Conservation (phyloP, 2,888 invertebrate species). For the Galerucella nymphaeae region DNA sequence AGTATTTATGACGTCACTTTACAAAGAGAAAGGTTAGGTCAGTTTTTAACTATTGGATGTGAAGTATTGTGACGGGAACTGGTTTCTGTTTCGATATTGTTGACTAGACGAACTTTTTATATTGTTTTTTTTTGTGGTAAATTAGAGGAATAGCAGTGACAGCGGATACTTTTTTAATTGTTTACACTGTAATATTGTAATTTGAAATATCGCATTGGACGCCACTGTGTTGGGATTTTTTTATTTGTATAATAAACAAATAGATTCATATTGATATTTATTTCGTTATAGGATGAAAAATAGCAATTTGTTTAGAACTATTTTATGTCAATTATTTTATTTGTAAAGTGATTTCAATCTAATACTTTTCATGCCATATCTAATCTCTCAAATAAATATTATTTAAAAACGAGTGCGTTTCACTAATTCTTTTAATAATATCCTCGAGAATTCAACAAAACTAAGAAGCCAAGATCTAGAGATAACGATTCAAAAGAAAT, state of each 20-base stretch:
- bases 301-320: too few species aligned
- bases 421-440: background rate
- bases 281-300: too few species aligned
- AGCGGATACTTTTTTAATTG: background rate
- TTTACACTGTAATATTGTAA: too few species aligned
- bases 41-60: conserved; percentile 9
- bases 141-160: background rate
- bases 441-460: background rate
- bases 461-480: background rate
- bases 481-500: conserved; percentile 7
- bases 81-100: conserved; percentile 1
- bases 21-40: conserved; percentile 25
- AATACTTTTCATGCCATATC: too few species aligned
- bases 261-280: too few species aligned
- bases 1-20: conserved; percentile 21
- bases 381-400: too few species aligned
- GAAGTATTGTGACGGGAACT: conserved; percentile 1
- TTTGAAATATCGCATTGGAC: too few species aligned
- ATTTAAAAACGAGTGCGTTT: background rate
- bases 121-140: background rate
- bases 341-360: too few species aligned
- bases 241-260: too few species aligned
- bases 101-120: background rate
- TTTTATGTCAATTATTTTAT: too few species aligned
- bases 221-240: too few species aligned